Conservation (phyloP, 2,888 invertebrate genomes). For the Drosophila stalkeri region DNA sequence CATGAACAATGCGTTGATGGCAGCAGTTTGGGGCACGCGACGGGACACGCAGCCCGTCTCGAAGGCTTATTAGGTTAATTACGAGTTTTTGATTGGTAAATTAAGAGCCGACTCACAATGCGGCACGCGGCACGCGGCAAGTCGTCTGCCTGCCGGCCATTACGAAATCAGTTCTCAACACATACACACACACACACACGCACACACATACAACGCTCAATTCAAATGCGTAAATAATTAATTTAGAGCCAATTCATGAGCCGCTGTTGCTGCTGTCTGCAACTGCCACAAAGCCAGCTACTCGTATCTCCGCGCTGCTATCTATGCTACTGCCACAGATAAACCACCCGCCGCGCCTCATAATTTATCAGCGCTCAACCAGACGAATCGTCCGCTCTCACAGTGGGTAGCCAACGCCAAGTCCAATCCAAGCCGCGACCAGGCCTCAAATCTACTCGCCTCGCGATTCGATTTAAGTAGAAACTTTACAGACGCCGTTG, state of each 20-base stretch:
- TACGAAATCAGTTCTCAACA: conserved; percentile 78
- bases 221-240: conserved; percentile 81
- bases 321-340: conserved; percentile 63
- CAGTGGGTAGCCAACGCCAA: conserved; percentile 37
- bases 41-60: conserved; percentile 58
- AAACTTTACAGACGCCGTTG: conserved; percentile 12
- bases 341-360: conserved; percentile 73
- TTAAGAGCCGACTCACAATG: conserved; percentile 63
- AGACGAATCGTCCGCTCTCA: conserved; percentile 17
- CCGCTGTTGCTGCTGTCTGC: conserved; percentile 29
- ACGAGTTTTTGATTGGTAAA: conserved; percentile 82
- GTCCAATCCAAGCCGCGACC: conserved; percentile 7
- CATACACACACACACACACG: conserved; percentile 59
- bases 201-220: conserved; percentile 70
- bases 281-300: conserved; percentile 26
- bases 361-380: conserved; percentile 60
- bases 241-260: conserved; percentile 79
- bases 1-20: conserved; percentile 42
- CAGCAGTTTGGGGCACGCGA: conserved; percentile 70
- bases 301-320: conserved; percentile 29
- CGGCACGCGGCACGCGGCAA: conserved; percentile 70
- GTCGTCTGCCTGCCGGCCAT: conserved; percentile 56
- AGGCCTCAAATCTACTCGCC: conserved; percentile 14
- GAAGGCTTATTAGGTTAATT: conserved; percentile 80
- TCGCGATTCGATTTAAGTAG: conserved; percentile 19